Evolutionary conservation across 2,888 invertebrate species (phyloP).

Genomic region (Hymenopus coronatus): DNA sequence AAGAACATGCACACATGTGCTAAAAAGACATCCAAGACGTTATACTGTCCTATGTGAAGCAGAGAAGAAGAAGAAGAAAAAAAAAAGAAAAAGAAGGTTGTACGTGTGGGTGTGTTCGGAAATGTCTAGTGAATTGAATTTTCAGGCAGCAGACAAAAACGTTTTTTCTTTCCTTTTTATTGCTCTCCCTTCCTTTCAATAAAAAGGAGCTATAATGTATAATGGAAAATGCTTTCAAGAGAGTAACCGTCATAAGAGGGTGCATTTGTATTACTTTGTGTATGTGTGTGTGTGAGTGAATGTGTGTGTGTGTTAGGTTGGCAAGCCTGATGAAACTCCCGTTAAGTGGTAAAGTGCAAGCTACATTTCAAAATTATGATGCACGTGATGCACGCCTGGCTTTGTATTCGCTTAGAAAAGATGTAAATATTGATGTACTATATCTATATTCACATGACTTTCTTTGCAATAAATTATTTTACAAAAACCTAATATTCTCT

Average conservation of each 20-base stretch:
- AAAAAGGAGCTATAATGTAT: background rate
- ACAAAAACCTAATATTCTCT: no score
- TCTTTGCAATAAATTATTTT: no score
- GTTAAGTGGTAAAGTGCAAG: background rate
- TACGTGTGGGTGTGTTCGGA: conserved; percentile 3
- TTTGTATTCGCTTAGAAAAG: background rate
- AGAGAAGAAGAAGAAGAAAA: background rate
- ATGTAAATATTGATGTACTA: background rate
- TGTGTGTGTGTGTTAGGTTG: background rate
- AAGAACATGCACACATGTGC: background rate
- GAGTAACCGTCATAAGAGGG: conserved; percentile 2
- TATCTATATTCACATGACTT: no score
- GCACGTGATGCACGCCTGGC: background rate
- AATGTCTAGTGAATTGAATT: conserved; percentile 12
- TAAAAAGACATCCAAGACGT: background rate
- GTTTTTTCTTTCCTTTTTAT: background rate
- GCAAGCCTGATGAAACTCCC: background rate
- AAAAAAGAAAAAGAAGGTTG: background rate
- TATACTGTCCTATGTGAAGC: background rate
- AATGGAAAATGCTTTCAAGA: conserved; percentile 10
- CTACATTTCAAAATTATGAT: background rate
- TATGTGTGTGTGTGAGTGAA: no score
- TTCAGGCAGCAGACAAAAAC: background rate
- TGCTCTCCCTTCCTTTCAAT: background rate
- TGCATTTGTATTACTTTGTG: background rate